phyloP scores from a whole-genome alignment of 2,797 vertebrate species.

The Pelodytes ibericus region DNA sequence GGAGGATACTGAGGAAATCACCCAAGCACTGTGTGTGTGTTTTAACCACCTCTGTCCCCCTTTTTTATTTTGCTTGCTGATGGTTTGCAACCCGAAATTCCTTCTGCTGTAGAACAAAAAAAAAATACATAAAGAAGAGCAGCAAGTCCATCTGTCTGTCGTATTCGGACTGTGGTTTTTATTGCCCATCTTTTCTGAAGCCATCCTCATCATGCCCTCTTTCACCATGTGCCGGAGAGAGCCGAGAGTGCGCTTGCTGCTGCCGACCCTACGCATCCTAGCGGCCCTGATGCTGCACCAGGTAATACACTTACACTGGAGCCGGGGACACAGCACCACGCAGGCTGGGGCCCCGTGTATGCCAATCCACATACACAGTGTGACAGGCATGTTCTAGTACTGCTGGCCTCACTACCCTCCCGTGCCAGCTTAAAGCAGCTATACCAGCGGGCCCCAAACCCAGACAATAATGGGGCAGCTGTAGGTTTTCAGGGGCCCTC shows the following conservation, averaged over 20 bases:
- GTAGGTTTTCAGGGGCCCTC: too few species aligned
- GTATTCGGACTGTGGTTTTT: background rate
- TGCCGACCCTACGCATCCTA: conserved; percentile 39
- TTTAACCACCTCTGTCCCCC: conserved; percentile 3
- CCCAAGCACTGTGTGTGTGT: background rate
- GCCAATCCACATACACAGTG: background rate
- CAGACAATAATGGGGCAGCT: too few species aligned
- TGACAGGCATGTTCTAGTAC: background rate
- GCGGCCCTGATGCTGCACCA: conserved; percentile 49
- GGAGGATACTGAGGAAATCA: conserved; percentile 27
- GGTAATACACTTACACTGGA: conserved; percentile 12
- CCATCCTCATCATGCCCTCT: conserved; percentile 13
- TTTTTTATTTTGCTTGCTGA: background rate
- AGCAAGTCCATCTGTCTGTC: background rate
- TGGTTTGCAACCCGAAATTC: background rate
- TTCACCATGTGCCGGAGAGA: conserved; percentile 50
- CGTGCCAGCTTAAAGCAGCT: too few species aligned
- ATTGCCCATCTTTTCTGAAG: conserved; percentile 16
- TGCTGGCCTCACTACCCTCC: background rate
- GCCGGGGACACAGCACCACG: background rate
- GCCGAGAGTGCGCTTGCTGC: conserved; percentile 15
- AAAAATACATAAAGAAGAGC: background rate
- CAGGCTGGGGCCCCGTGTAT: too few species aligned
- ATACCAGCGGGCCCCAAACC: too few species aligned
- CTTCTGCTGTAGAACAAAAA: background rate